These are phyloP conservation scores for Amiota minor DNA, from an alignment of 2,888 invertebrate species.

Conservation along the genomic window DNA sequence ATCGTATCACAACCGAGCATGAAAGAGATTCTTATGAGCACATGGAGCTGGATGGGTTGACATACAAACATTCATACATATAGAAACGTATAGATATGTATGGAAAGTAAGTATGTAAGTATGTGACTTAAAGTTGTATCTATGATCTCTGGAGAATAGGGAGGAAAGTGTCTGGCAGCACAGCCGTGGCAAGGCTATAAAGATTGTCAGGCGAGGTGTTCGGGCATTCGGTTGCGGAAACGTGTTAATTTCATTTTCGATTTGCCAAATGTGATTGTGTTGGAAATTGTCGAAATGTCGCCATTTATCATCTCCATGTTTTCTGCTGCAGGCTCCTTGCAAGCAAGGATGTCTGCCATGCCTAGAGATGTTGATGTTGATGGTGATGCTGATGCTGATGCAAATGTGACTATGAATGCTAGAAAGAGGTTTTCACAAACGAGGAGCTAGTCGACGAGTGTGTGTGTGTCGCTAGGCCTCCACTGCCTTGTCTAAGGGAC, in stretches of 20 bases:
- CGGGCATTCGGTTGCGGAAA: slow-evolving; percentile 18
- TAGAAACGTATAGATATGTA: not conserved
- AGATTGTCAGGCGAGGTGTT: not conserved
- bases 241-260: slow-evolving; percentile 68
- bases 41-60: slow-evolving; percentile 29
- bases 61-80: slow-evolving; percentile 26
- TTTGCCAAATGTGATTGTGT: slow-evolving; percentile 62
- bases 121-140: slow-evolving; percentile 29
- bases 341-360: slow-evolving; percentile 1
- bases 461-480: slow-evolving; percentile 17
- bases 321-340: slow-evolving; percentile 24
- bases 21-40: slow-evolving; percentile 5
- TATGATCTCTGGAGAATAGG: not conserved
- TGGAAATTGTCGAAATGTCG: slow-evolving; percentile 64
- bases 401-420: slow-evolving; percentile 9
- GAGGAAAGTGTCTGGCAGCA: slow-evolving; percentile 4
- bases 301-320: slow-evolving; percentile 68
- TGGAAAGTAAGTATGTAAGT: slow-evolving; percentile 9
- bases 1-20: slow-evolving; percentile 53
- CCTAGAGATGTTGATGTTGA: slow-evolving; percentile 21
- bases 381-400: not conserved
- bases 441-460: slow-evolving; percentile 1
- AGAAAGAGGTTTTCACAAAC: not conserved
- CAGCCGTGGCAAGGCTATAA: not conserved
- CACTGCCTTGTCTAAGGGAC: slow-evolving; percentile 36